Evolutionary conservation across 2,113 vertebrate genomes (phyloP), one percentile per base, ranked within the genome.

Genomic region (Damaliscus lunatus): DNA sequence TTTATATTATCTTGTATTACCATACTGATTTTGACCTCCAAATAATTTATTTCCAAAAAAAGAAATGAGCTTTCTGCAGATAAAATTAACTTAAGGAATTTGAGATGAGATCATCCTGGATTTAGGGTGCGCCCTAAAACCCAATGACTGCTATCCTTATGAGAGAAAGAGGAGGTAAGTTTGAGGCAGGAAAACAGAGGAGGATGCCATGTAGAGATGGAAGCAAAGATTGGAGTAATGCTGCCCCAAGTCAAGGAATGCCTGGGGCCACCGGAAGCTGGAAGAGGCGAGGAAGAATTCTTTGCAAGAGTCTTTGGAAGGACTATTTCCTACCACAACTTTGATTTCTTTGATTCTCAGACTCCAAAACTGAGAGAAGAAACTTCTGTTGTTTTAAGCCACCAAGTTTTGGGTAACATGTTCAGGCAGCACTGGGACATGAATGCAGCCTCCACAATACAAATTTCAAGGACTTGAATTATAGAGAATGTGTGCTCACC

Each of bases 1-100:
- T 93, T 67, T 94, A 40, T 46, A 91, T 88, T 91, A 94, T 96
- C 36, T 80, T 84, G 14, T 81, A 84, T 89, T 97, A 31, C 78
- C 33, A 94, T 60, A 96, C 43, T 93, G 71, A 80, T 91, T 97
- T 82, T 87, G 15, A 92, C 50, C 25, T 40, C 50, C 90, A 86
- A 77, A 25, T 86, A 89, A 82, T 16, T 29, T 55, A 57, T 64
- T 94, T 93, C 77, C n/a, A 62, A 91, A 93, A 78, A 27, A 43
- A 43, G 11, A 27, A 77, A 43, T 7, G 21, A 77, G 23, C 1
- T 77, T 77, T 43, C 23, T 71, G 13, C 15, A 96, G n/a, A 46
- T 87, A 31, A 80, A 90, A 27, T 62, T 50, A 53, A 43, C 2
- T 83, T 88, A 59, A 71, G 53, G 31, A 78, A 36, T 17, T 23